Evolutionary conservation across 2,888 invertebrate species (phyloP).

Genomic region (Lithophane semibrunnea): DNA sequence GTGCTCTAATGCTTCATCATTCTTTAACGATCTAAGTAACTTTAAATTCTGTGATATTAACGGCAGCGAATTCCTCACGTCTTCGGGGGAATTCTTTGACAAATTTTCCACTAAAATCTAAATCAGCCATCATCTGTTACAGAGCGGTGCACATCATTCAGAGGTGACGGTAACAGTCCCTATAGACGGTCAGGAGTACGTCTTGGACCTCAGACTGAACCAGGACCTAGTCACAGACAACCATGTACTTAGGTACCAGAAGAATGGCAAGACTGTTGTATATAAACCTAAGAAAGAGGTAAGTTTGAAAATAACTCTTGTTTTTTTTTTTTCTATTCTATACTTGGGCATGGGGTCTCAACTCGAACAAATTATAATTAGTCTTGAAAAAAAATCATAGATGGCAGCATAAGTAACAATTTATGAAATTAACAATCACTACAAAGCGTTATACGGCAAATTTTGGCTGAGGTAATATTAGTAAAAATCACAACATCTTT

Average conservation of each 20-base stretch:
- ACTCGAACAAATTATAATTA: no score
- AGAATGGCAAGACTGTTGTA: conserved; percentile 88
- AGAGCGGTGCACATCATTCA: conserved; percentile 84
- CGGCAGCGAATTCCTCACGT: background rate
- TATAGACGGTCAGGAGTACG: conserved; percentile 92
- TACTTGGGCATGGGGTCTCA: no score
- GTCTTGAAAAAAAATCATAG: no score
- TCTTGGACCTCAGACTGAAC: conserved; percentile 93
- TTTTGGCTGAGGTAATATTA: no score
- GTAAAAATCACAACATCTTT: no score
- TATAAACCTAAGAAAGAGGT: conserved; percentile 91
- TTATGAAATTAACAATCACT: no score
- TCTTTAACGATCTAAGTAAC: background rate
- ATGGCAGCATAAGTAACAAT: no score
- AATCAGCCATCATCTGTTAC: conserved; percentile 41
- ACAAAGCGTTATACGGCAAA: no score
- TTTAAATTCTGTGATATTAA: background rate
- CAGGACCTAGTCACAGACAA: conserved; percentile 93
- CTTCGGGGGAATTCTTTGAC: background rate
- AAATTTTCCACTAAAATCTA: no score
- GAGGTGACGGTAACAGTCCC: conserved; percentile 91
- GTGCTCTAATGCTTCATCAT: background rate
- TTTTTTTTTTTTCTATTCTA: no score
- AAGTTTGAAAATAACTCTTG: conserved; percentile 29
- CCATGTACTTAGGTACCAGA: conserved; percentile 92